These are phyloP conservation scores for Felis chaus DNA, from an alignment of 2,113 vertebrate species.

Conservation along the genomic window DNA sequence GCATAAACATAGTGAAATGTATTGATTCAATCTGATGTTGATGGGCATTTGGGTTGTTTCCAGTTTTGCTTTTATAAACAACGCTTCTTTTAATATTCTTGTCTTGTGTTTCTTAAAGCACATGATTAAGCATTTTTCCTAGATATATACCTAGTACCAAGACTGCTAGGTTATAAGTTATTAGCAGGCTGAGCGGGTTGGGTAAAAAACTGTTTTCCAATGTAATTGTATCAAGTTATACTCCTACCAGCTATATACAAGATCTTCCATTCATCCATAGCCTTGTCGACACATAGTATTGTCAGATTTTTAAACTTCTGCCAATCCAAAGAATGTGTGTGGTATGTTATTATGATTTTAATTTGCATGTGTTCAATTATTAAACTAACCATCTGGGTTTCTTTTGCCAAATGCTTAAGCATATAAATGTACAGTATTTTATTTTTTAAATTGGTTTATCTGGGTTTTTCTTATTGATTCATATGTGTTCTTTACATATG, in stretches of 20 bases:
- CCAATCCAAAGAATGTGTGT: not conserved
- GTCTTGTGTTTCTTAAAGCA: not conserved
- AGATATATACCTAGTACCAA: not conserved
- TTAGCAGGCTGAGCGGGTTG: not conserved
- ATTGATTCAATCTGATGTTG: not conserved
- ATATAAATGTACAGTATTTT: not conserved
- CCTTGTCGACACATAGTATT: not conserved
- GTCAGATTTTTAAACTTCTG: not conserved
- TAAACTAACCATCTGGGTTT: not conserved
- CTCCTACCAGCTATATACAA: not conserved
- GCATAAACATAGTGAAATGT: not conserved
- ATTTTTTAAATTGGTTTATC: not conserved
- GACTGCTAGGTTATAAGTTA: not conserved
- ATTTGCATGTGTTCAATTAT: conserved; percentile 12
- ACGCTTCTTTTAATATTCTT: not conserved
- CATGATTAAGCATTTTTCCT: not conserved
- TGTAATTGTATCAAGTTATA: not conserved
- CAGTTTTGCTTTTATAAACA: not conserved
- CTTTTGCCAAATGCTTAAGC: not conserved
- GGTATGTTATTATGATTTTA: not conserved
- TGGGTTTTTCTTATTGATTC: not conserved
- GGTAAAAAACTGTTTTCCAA: conserved; percentile 27
- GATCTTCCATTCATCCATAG: not conserved
- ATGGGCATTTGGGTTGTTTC: not conserved
- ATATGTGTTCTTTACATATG: not conserved